Evolutionary conservation across 2,888 invertebrate genomes (phyloP), one percentile per base, ranked within the genome.

Genomic region (Noctua pronuba): DNA sequence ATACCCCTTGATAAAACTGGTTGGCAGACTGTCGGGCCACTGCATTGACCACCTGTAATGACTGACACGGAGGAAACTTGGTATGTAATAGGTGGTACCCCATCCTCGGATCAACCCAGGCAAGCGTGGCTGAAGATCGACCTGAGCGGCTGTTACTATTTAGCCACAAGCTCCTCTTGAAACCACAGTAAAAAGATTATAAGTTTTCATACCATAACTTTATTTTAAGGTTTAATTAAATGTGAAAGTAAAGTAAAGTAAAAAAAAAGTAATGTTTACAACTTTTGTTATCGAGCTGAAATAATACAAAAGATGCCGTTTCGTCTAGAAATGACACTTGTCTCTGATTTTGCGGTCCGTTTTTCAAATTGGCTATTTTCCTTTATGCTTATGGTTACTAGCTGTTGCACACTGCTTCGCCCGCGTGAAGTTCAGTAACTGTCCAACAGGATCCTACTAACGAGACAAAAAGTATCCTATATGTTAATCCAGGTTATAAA

Each of bases 301-400:
- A 60, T 60, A 24, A 31, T 6, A 31, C 31, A n/a, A n/a, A 66
- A 66, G 28, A 67, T 60, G 49, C 35, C 49, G 41, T 38, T 24
- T 28, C 35, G 28, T 72, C 41, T 41, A 31, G 24, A 49, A 79
- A 68, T 60, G 1, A 41, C 46, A 46, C 4, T 66, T 58, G 79
- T 78, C 35, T 58, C 38, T 60, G 46, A 16, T 49, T 31, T 44
- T 64, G 52, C 18, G 1, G 28, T 31, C 38, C 28, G 35, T 28
- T 77, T 76, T 76, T 52, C 1, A n/a, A 44, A 55, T 67, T 0
- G 31, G 7, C 21, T 0, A n/a, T n/a, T n/a, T n/a, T n/a, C n/a
- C n/a, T n/a, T n/a, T n/a, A n/a, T n/a, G n/a, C n/a, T n/a, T n/a
- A n/a, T n/a, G n/a, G n/a, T n/a, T n/a, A n/a, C n/a, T n/a, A n/a